Base-by-base conservation (phyloP, 2,888 invertebrate genomes). In the Tyria jacobaeae region DNA sequence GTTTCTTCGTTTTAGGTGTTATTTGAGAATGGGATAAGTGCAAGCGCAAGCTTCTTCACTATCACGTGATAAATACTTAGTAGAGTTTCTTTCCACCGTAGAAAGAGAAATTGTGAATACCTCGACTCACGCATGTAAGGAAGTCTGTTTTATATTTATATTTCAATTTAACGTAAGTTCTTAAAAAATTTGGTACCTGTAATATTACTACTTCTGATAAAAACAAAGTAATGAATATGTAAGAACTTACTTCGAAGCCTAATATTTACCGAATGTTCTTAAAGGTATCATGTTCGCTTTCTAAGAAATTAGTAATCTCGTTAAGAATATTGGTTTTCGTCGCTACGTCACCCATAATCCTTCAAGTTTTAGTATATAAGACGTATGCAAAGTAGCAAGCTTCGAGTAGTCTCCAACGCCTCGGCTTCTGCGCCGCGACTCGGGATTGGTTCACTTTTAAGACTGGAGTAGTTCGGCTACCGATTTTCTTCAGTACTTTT, bases 401-500 rank as follows among this genome's bases (percentile, higher is more conserved):
- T 75, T 68, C 85, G 93, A 94, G 93, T 92, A 92, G 90, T 88
- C 90, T 91, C 92, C 90, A 85, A 87, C 84, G 82, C 87, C 85
- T 86, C 80, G 89, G 87, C 89, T 79, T 72, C 79, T 85, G 84
- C 80, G 78, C 88, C 83, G 80, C 83, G 71, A 64, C 70, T 78
- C 80, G 90, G 84, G 92, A 85, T 87, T 79, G 91, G 92, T 90
- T 88, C 60, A 49, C 48, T 83, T 81, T 86, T 83, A 90, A 93
- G 89, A 88, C 94, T 94, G 94, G 89, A 94, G 94, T 94, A 94
- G 94, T 93, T 94, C 94, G 93, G 88, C 78, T 74, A 84, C 79
- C 94, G 94, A 93, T 94, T 94, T 94, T 94, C 94, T 94, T 94
- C 94, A 94, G 94, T 90, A 89, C 84, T 63, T 91, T 90, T 89